Conservation (phyloP, 2,113 vertebrate genomes). For the Ciconia stormi region DNA sequence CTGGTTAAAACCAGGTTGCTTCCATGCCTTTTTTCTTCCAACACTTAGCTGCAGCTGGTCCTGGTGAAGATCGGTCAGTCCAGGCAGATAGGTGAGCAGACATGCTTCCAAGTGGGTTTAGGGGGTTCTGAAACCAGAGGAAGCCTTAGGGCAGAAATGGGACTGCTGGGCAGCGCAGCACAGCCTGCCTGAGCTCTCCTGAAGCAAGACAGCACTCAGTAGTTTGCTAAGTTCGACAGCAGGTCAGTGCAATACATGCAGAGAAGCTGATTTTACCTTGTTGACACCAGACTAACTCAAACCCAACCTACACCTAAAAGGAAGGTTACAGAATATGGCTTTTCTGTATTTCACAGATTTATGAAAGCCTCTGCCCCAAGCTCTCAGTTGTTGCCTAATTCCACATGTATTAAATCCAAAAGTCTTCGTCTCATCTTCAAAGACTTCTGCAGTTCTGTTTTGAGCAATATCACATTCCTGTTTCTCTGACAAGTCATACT, state of each 20-base stretch:
- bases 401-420: not conserved
- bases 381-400: not conserved
- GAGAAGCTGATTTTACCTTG: not conserved
- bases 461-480: not conserved
- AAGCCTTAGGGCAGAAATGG: not conserved
- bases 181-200: not conserved
- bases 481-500: not conserved
- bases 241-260: not conserved
- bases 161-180: not conserved
- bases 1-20: not conserved
- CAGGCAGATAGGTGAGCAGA: not conserved
- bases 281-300: not conserved
- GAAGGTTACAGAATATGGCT: not conserved
- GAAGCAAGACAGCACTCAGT: accelerated
- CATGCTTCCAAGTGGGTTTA: not conserved
- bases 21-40: not conserved
- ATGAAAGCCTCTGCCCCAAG: not conserved
- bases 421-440: not conserved
- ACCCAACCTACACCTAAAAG: not conserved
- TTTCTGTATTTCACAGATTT: not conserved
- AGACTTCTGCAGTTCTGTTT: not conserved
- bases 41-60: not conserved
- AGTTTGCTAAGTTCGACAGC: not conserved
- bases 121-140: not conserved
- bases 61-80: not conserved